Evolutionary conservation across 1,140 invertebrate genomes (phyloP).

Genomic region (Trissolcus basalis): DNA sequence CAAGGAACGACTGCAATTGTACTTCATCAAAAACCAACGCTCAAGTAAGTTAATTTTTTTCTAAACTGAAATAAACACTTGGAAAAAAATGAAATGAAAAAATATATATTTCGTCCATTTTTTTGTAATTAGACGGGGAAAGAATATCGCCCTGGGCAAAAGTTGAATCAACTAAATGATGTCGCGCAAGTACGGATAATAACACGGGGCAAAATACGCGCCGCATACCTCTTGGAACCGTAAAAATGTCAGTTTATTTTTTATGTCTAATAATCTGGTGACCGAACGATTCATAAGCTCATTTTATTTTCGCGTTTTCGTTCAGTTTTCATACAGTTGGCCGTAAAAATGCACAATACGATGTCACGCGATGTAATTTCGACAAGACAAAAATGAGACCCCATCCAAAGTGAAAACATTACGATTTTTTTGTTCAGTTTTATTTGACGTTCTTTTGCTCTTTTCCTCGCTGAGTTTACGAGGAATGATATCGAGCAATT

Average conservation of each 20-base stretch:
- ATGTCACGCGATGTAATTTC: no score
- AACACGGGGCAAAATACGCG: not conserved
- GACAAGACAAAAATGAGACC: no score
- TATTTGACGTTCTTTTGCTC: no score
- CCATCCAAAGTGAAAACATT: no score
- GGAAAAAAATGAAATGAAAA: not conserved
- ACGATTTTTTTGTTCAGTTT: no score
- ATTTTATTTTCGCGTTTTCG: slow-evolving; percentile 17
- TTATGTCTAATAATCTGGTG: slow-evolving; percentile 12
- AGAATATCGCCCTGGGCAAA: no score
- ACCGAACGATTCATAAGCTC: slow-evolving; percentile 13
- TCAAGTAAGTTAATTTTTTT: slow-evolving; percentile 89
- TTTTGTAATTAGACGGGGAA: not conserved
- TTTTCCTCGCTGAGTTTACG: no score
- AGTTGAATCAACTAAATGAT: not conserved
- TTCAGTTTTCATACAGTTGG: slow-evolving; percentile 16
- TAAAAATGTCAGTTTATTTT: slow-evolving; percentile 5
- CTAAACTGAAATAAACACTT: not conserved
- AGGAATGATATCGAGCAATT: no score
- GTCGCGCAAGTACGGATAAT: not conserved
- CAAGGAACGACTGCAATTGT: slow-evolving; percentile 97
- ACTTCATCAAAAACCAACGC: slow-evolving; percentile 99
- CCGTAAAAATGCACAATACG: slow-evolving; percentile 20
- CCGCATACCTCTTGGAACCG: no score
- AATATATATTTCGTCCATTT: not conserved